These are phyloP conservation scores for Sander vitreus DNA, from an alignment of 2,113 vertebrate genomes.

Conservation along the genomic window DNA sequence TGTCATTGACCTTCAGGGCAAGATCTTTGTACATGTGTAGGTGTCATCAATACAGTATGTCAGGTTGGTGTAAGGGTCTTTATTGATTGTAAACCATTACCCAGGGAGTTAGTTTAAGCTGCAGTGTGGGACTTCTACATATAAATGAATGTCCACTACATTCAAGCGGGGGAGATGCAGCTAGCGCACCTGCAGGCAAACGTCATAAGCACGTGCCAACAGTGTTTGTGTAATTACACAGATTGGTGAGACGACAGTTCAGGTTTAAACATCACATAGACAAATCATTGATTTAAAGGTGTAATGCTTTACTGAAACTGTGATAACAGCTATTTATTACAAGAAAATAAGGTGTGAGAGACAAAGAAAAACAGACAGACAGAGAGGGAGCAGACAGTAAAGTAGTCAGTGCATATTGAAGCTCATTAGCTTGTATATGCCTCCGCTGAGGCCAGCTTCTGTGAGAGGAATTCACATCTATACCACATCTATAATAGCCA, in stretches of 20 bases:
- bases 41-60: background rate
- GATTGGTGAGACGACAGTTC: too few relatives aligned
- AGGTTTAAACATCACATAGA: background rate
- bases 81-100: constrained; percentile 13
- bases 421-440: constrained; percentile 11
- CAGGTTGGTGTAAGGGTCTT: background rate
- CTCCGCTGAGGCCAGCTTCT: background rate
- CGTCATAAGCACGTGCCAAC: too few relatives aligned
- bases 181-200: too few relatives aligned
- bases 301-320: constrained; percentile 13
- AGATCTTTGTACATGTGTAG: too few relatives aligned
- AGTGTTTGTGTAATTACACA: too few relatives aligned
- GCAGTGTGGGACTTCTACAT: too few relatives aligned
- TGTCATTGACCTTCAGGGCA: background rate
- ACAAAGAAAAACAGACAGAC: background rate
- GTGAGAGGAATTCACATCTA: constrained; percentile 40
- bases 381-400: background rate
- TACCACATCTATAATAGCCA: constrained; percentile 10
- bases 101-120: background rate
- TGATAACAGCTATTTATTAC: constrained; percentile 2
- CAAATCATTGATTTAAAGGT: constrained; percentile 21
- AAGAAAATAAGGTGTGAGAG: background rate
- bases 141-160: too few relatives aligned
- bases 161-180: too few relatives aligned
- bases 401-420: background rate